These are phyloP conservation scores for Dufourea novaeangliae DNA, from an alignment of 1,140 invertebrate species.

Conservation along the genomic window DNA sequence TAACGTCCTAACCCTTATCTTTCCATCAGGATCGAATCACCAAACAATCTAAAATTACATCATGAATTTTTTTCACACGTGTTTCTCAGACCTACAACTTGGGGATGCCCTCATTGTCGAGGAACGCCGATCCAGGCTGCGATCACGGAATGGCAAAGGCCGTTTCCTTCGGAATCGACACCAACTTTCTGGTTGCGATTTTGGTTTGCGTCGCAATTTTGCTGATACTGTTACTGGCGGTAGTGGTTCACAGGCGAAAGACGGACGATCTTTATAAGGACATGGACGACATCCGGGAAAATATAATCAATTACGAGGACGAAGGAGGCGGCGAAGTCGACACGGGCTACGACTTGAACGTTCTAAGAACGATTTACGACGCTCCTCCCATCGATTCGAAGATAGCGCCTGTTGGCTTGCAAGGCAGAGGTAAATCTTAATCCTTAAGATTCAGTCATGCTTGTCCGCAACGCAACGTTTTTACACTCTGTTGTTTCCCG, in stretches of 20 bases:
- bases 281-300: constrained; percentile 97
- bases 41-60: too few relatives aligned
- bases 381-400: constrained; percentile 82
- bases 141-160: constrained; percentile 86
- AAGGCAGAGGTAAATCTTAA: constrained; percentile 73
- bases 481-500: neutral
- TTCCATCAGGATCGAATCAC: neutral
- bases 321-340: constrained; percentile 98
- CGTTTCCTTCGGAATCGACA: constrained; percentile 90
- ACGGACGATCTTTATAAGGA: constrained; percentile 95
- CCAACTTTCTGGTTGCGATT: constrained; percentile 92
- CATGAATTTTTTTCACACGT: too few relatives aligned
- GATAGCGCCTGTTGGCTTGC: constrained; percentile 72
- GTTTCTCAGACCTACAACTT: constrained; percentile 87
- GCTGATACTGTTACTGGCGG: constrained; percentile 91
- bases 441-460: neutral
- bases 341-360: constrained; percentile 95
- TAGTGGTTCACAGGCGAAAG: constrained; percentile 92
- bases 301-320: constrained; percentile 98
- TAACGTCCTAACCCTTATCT: constrained; percentile 65
- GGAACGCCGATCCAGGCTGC: constrained; percentile 87
- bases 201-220: constrained; percentile 90
- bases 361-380: constrained; percentile 88
- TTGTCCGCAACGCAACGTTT: neutral
- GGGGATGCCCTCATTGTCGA: constrained; percentile 86